Conservation (phyloP, 2,888 invertebrate genomes). For the Mythimna impura region DNA sequence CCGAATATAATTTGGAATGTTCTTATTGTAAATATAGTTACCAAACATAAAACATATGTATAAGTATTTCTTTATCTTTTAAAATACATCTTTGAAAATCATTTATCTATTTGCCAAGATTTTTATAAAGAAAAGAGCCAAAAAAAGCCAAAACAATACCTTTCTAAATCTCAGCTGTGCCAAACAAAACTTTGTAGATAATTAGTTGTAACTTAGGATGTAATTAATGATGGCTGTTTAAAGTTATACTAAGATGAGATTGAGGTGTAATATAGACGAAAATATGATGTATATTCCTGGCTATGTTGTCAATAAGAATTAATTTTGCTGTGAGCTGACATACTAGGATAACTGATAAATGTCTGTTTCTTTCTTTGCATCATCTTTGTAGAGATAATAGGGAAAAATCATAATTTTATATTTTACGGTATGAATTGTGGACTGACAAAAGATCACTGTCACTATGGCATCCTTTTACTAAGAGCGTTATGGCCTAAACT, state of each 20-base stretch:
- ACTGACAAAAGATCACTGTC: background rate
- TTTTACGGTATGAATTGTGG: background rate
- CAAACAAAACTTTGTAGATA: constrained; percentile 65
- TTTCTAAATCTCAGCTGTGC: constrained; percentile 62
- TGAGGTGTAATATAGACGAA: constrained; percentile 29
- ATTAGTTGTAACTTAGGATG: constrained; percentile 60
- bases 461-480: background rate
- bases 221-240: constrained; percentile 73
- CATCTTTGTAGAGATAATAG: background rate
- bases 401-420: background rate
- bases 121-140: constrained; percentile 22
- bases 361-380: background rate
- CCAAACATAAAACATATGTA: background rate
- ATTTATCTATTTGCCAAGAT: constrained; percentile 22
- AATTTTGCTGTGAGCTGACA: constrained; percentile 33
- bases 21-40: background rate
- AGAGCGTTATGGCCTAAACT: background rate
- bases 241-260: constrained; percentile 60
- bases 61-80: background rate
- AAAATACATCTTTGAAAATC: constrained; percentile 6
- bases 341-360: background rate
- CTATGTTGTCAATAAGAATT: constrained; percentile 44
- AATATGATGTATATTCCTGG: constrained; percentile 55
- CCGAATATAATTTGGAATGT: background rate
- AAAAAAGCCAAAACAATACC: constrained; percentile 37